Evolutionary conservation across 2,113 vertebrate genomes (phyloP), one percentile per base, ranked within the genome.

Genomic region (Orcinus orca): DNA sequence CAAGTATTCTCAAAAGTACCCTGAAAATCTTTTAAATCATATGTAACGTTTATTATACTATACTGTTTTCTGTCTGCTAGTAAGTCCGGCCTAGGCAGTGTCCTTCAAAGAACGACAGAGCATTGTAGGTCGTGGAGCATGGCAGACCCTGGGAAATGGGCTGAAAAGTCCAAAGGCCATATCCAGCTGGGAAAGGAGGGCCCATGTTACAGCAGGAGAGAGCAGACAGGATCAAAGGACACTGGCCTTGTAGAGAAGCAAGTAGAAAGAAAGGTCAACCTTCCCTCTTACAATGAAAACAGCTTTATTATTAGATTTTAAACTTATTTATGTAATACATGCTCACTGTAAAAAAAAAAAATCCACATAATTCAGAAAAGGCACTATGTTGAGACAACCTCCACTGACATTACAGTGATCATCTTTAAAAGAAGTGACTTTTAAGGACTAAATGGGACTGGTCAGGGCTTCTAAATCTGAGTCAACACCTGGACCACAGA

Each of bases 111-210:
- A 60, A 53, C 0, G 4, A 65, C 23, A 15, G 29, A 58, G 25
- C 29, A 6, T 5, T 21, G n/a, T 2, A 29, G n/a, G n/a, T 4
- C 1, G 2, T 5, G 12, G 25, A 33, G 10, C 4, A 25, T 26
- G 60, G 47, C 44, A 67, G 82, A 29, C 0, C 18, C 63, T 29
- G 4, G 82, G 71, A 50, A 58, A 36, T 0, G 12, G 74, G 62
- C 50, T 58, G 20, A 15, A 25, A 26, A 70, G 38, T 6, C 17
- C n/a, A 36, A 80, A 68, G 63, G 17, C 18, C 33, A 25, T 1
- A 3, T 0, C 55, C 41, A 4, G 17, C 26, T 18, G 82, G 58
- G 29, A 47, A 29, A 62, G 63, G 47, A 77, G 6, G 44, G 25
- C 53, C 8, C 11, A 0, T 2, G 4, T 47, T 6, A 36, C 0